phyloP scores from a whole-genome alignment of 2,113 vertebrate species.

The Ptilorrhoa leucosticta region DNA sequence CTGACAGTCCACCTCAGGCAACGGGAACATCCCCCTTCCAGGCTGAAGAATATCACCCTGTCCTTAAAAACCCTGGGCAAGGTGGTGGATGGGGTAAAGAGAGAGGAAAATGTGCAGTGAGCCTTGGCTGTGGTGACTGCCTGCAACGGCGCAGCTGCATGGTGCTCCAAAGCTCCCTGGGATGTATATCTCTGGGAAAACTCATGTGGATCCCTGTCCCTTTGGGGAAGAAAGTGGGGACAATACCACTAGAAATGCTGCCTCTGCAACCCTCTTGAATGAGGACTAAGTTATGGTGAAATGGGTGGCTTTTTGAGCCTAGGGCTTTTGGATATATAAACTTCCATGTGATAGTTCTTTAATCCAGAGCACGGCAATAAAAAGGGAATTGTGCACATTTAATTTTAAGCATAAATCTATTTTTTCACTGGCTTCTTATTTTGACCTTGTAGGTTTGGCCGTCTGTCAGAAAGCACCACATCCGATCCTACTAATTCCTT shows the following conservation, averaged over 20 bases:
- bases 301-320: background rate
- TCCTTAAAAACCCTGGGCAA: background rate
- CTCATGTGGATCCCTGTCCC: background rate
- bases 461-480: conserved; percentile 31
- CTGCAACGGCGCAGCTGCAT: rapidly evolving
- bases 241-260: background rate
- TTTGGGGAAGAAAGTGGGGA: background rate
- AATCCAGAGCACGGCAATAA: background rate
- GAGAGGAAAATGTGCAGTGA: background rate
- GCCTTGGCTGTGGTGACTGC: background rate
- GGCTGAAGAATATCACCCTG: background rate
- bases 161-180: background rate
- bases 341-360: background rate
- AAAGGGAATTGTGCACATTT: background rate
- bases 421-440: conserved; percentile 36
- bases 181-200: background rate
- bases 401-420: background rate
- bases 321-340: background rate
- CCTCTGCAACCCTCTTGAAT: background rate
- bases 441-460: conserved; percentile 10
- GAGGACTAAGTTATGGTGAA: background rate
- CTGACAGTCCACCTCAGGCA: background rate
- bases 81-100: background rate
- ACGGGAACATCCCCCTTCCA: background rate
- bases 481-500: conserved; percentile 40